Evolutionary conservation across 2,888 invertebrate species (phyloP), one percentile per base, ranked within the genome.

Genomic region (Drosophila suboccidentalis): DNA sequence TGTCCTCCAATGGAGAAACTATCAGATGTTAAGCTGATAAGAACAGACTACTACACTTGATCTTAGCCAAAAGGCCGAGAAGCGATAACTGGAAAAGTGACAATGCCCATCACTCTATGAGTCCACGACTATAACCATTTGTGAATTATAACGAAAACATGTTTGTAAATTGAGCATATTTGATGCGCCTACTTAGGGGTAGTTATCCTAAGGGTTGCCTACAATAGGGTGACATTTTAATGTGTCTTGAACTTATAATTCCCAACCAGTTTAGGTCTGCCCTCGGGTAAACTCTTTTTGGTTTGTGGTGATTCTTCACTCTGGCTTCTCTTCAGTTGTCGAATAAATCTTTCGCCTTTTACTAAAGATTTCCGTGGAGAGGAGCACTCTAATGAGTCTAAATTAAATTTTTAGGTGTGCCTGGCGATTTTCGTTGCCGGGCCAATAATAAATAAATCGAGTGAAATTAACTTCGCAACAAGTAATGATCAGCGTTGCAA

Each of bases 311-410:
- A 0, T 8, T 13, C 19, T 8, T 72, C 34, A 93, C 94, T 94
- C 94, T 94, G 94, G 94, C 93, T 94, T 94, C 94, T 94, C 94
- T 94, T 94, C 94, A 94, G 92, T 92, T 68, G 94, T 88, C 95
- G 94, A 91, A 94, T 94, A 95, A 95, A 95, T 95, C 95, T 95
- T 95, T 95, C 95, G 95, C 95, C 95, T 95, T 95, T 95, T 95
- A 95, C 95, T 95, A 95, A 95, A 95, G 95, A 95, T 95, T 95
- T 95, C 95, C 95, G 95, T 95, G 95, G 94, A 94, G 94, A 94
- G 94, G 95, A 93, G 94, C 95, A 95, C 94, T 94, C 94, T 94
- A 94, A 95, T 95, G 95, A 95, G 94, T 95, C 94, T 94, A 91
- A 91, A 39, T 9, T 51, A n/a, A n/a, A n/a, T n/a, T n/a, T n/a